A percentile compares a stretch with the other conserved stretches of the same genome.
Conservation (phyloP, 2,888 invertebrate genomes). For the Pristionchus fissidentatus region DNA sequence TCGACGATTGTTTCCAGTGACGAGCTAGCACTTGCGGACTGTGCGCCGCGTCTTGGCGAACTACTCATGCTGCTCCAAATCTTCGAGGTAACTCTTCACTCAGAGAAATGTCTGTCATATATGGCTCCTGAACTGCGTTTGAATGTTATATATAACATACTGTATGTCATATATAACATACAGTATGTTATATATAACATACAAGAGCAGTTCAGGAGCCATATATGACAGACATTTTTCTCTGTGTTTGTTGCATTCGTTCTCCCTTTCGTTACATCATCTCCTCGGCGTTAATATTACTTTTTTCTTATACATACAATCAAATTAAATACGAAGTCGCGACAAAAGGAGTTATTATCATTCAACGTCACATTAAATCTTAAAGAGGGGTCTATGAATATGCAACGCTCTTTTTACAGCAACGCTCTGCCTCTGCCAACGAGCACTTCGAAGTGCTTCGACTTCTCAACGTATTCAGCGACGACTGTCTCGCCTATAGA, state of each 20-base stretch:
- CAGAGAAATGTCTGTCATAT: too few species aligned
- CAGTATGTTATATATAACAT: too few species aligned
- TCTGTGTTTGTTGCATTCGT: neutral
- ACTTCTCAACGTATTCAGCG: neutral
- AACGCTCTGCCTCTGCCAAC: neutral
- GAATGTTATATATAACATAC: too few species aligned
- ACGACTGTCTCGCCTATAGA: neutral
- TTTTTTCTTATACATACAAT: neutral
- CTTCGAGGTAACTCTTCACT: conserved; percentile 4
- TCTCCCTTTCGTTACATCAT: neutral
- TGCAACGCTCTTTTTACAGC: too few species aligned
- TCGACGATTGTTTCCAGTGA: neutral
- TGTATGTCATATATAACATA: too few species aligned
- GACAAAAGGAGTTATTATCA: too few species aligned
- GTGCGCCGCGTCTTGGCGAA: neutral
- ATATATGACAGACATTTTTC: too few species aligned
- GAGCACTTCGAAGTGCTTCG: conserved; percentile 28
- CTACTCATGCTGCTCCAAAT: conserved; percentile 6
- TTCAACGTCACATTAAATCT: too few species aligned
- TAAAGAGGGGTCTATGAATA: too few species aligned
- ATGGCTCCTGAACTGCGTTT: too few species aligned
- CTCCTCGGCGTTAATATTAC: neutral
- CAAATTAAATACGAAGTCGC: too few species aligned
- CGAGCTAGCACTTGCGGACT: neutral
- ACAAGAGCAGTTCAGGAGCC: too few species aligned